These are phyloP conservation scores for Linyphia triangularis DNA, from an alignment of 2,888 invertebrate genomes.

Conservation along the genomic window DNA sequence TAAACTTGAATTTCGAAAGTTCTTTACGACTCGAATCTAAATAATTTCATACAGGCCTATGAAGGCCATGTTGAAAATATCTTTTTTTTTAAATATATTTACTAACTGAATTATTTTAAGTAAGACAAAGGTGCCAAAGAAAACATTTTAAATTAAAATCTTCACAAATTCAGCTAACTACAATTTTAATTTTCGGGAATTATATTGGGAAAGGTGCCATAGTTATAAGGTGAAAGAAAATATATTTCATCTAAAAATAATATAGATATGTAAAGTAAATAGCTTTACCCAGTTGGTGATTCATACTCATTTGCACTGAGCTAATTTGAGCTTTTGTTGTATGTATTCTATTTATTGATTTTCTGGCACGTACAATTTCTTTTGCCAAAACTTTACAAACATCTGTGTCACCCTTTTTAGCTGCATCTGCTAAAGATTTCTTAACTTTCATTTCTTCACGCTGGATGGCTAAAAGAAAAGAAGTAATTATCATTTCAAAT, in stretches of 20 bases:
- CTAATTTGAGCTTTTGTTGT: slow-evolving; percentile 98
- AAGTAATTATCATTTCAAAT: slow-evolving; percentile 20
- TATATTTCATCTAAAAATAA: not conserved
- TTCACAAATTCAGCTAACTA: not conserved
- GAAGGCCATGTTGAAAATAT: too few species aligned
- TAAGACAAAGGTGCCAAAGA: not conserved
- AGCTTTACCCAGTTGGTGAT: slow-evolving; percentile 92
- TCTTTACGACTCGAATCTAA: too few species aligned
- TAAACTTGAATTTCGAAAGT: too few species aligned
- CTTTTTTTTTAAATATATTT: too few species aligned
- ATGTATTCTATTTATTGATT: slow-evolving; percentile 93
- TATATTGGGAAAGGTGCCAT: not conserved
- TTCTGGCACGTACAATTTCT: slow-evolving; percentile 92
- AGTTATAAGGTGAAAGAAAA: not conserved
- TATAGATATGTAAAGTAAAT: not conserved
- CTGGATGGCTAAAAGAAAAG: slow-evolving; percentile 87
- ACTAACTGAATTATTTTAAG: not conserved
- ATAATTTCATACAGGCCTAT: too few species aligned
- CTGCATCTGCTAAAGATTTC: slow-evolving; percentile 94
- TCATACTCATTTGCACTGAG: slow-evolving; percentile 98
- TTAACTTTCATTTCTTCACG: slow-evolving; percentile 98
- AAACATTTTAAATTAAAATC: not conserved
- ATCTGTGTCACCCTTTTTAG: slow-evolving; percentile 95
- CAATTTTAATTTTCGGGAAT: not conserved
- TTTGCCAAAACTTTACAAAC: slow-evolving; percentile 96